Percentiles rank a stretch among this genome's conserved stretches.
Conservation (phyloP, 1,140 invertebrate species). For the Lordiphosa mommai region DNA sequence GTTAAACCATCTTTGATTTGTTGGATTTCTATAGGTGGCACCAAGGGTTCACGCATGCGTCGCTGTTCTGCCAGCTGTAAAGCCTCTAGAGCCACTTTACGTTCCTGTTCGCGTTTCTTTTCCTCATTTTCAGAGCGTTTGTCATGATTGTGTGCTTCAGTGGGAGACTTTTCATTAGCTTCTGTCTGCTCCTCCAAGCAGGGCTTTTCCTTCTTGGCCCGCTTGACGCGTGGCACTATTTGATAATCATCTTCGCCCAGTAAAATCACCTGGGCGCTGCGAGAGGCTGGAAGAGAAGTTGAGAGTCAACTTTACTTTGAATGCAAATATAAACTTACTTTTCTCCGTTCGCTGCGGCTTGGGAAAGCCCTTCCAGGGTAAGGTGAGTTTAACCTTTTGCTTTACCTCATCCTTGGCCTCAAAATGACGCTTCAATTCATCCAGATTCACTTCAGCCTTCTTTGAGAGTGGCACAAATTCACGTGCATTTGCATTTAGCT, state of each 20-base stretch:
- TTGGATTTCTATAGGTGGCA: not conserved
- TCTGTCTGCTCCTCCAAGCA: not conserved
- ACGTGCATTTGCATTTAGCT: slow-evolving; percentile 25
- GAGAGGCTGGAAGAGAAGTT: not conserved
- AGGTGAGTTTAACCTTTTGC: slow-evolving; percentile 7
- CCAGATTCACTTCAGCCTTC: not conserved
- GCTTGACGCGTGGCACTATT: slow-evolving; percentile 10
- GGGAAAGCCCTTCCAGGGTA: slow-evolving; percentile 60
- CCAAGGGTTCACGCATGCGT: slow-evolving; percentile 19
- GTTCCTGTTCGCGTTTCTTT: slow-evolving; percentile 41
- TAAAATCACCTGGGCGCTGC: slow-evolving; percentile 6
- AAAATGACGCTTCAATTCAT: not conserved
- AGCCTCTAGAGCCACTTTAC: slow-evolving; percentile 50
- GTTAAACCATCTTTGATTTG: not conserved
- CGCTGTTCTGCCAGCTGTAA: slow-evolving; percentile 49
- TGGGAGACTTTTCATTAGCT: not conserved
- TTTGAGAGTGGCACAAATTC: slow-evolving; percentile 34
- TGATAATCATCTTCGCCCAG: slow-evolving; percentile 9
- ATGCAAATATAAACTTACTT: not conserved
- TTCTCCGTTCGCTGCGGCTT: slow-evolving; percentile 7
- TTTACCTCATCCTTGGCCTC: not conserved
- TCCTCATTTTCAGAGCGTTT: slow-evolving; percentile 4
- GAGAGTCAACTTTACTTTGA: not conserved
- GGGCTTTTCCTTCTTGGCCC: not conserved
- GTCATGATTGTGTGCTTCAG: not conserved